These are phyloP conservation scores for Peromyscus nudipes DNA, from an alignment of 2,797 vertebrate species.

Conservation along the genomic window DNA sequence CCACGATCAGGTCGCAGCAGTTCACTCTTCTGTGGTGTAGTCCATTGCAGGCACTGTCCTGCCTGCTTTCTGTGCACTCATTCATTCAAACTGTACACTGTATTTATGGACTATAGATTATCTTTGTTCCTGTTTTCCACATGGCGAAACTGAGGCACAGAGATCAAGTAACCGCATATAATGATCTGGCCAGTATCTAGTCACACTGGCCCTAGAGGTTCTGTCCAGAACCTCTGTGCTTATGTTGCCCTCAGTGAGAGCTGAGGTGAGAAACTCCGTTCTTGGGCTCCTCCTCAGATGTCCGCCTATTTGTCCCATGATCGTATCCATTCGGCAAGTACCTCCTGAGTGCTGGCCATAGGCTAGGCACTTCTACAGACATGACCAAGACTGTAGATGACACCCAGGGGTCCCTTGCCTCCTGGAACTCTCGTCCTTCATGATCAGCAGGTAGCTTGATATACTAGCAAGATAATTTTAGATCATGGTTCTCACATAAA, in stretches of 20 bases:
- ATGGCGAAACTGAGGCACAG: not conserved
- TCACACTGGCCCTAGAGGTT: not conserved
- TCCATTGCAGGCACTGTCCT: not conserved
- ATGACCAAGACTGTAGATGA: not conserved
- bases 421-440: not conserved
- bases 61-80: not conserved
- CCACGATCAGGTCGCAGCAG: not conserved
- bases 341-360: not conserved
- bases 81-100: not conserved
- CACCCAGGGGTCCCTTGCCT: not conserved
- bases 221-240: too few relatives aligned
- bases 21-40: not conserved
- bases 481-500: not conserved
- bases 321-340: not conserved
- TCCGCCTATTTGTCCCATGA: not conserved
- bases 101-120: not conserved
- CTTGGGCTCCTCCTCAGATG: not conserved
- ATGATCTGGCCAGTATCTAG: not conserved
- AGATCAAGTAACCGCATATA: not conserved
- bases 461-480: not conserved
- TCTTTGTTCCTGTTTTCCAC: not conserved
- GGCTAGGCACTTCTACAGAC: not conserved
- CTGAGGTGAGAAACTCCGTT: not conserved
- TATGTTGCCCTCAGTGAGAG: not conserved
- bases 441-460: not conserved